phyloP scores from a whole-genome alignment of 2,888 invertebrate genomes.

The Lasioglossum villosulum region DNA sequence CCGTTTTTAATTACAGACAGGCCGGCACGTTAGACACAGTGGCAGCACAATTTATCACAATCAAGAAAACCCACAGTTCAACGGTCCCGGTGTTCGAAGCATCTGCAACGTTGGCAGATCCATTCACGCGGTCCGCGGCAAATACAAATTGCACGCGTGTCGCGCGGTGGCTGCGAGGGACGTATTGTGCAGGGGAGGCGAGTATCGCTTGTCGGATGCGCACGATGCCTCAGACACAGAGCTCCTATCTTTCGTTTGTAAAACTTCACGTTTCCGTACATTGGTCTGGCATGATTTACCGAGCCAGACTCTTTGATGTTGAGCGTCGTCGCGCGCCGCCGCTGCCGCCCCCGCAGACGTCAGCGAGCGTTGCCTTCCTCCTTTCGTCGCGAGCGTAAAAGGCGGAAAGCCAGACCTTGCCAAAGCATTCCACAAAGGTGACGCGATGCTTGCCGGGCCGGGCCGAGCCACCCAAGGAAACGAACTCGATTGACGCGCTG shows the following conservation, averaged over 20 bases:
- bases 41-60: conserved; percentile 11
- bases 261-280: conserved; percentile 58
- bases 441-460: conserved; percentile 56
- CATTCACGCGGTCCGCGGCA: neutral
- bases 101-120: neutral
- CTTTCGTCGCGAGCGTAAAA: conserved; percentile 40
- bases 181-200: neutral
- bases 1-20: neutral
- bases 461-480: conserved; percentile 26
- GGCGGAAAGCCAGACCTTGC: conserved; percentile 66
- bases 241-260: conserved; percentile 44
- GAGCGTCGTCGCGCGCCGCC: neutral
- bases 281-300: conserved; percentile 58
- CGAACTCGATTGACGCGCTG: conserved; percentile 37
- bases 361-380: conserved; percentile 1
- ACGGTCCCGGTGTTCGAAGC: neutral
- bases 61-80: conserved; percentile 2
- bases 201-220: conserved; percentile 21
- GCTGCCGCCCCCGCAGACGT: neutral
- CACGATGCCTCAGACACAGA: conserved; percentile 28
- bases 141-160: neutral
- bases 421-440: conserved; percentile 70
- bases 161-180: neutral
- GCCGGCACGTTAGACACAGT: neutral
- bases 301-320: conserved; percentile 49